Percentiles rank a stretch among this genome's conserved stretches.
Evolutionary conservation across 2,888 invertebrate genomes (phyloP).

Genomic region (Mesorhabditis spiculigera): DNA sequence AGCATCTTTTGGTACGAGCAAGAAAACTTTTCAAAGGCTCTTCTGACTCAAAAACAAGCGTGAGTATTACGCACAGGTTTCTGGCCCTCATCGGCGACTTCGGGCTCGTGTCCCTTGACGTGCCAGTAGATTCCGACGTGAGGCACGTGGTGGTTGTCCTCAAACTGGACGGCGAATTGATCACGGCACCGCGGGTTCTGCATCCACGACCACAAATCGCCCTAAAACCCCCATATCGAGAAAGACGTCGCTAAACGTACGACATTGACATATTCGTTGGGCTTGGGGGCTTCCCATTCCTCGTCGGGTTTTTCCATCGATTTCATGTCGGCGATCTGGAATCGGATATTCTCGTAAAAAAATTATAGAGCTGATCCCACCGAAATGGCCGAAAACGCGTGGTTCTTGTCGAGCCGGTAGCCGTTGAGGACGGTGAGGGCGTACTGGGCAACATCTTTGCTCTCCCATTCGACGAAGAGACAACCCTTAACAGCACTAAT

Average conservation of each 20-base stretch:
- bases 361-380: slow-evolving; percentile 76
- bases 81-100: slow-evolving; percentile 24
- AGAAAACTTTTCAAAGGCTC: too few species aligned
- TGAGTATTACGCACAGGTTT: slow-evolving; percentile 19
- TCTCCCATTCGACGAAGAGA: slow-evolving; percentile 47
- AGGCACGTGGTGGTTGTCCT: slow-evolving; percentile 66
- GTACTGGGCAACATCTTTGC: slow-evolving; percentile 64
- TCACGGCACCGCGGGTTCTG: slow-evolving; percentile 91
- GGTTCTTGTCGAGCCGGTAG: slow-evolving; percentile 89
- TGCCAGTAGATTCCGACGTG: slow-evolving; percentile 35
- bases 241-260: slow-evolving; percentile 21
- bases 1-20: too few species aligned
- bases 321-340: slow-evolving; percentile 28
- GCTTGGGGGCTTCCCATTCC: slow-evolving; percentile 86
- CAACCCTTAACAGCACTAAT: slow-evolving; percentile 40
- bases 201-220: slow-evolving; percentile 86
- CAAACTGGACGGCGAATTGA: slow-evolving; percentile 85
- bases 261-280: slow-evolving; percentile 77
- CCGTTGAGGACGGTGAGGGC: slow-evolving; percentile 84
- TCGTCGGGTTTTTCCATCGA: slow-evolving; percentile 82
- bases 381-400: slow-evolving; percentile 80
- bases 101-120: slow-evolving; percentile 41
- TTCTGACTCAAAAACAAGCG: too few species aligned
- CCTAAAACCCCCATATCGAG: slow-evolving; percentile 63
- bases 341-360: slow-evolving; percentile 69